These are phyloP conservation scores for Oostethus manadensis DNA, from an alignment of 2,113 vertebrate species.

Conservation along the genomic window DNA sequence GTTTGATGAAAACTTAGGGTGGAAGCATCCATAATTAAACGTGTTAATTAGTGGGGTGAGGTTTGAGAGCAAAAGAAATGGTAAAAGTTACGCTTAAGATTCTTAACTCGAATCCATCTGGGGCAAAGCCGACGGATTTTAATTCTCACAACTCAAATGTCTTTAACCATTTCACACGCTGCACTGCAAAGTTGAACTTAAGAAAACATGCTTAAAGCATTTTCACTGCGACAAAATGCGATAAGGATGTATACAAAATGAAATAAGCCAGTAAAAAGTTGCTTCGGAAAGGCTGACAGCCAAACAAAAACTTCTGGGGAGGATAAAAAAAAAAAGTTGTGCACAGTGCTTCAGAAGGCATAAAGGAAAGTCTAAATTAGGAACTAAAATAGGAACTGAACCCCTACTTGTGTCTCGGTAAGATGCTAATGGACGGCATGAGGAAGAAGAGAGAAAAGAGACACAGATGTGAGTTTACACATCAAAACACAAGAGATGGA, in stretches of 20 bases:
- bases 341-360: constrained; percentile 16
- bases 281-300: constrained; percentile 9
- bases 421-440: constrained; percentile 95
- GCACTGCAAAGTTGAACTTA: not conserved
- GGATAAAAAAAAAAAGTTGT: constrained; percentile 1
- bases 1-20: constrained; percentile 33
- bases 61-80: constrained; percentile 5
- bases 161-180: not conserved
- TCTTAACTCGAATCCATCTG: constrained; percentile 5
- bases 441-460: constrained; percentile 77
- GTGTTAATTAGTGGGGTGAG: constrained; percentile 26
- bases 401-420: constrained; percentile 99
- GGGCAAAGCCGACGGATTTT: constrained; percentile 3
- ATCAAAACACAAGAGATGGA: constrained; percentile 20
- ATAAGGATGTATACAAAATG: constrained; percentile 8
- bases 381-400: constrained; percentile 72
- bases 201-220: not conserved
- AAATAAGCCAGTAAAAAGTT: constrained; percentile 3
- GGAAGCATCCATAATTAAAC: constrained; percentile 25
- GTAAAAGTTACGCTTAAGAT: constrained; percentile 12
- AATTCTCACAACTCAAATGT: not conserved
- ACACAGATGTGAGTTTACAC: constrained; percentile 68
- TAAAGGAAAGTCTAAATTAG: constrained; percentile 77
- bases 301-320: constrained; percentile 24
- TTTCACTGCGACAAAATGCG: not conserved